phyloP scores from a whole-genome alignment of 1,140 invertebrate genomes.

The Glossosoma conforme region DNA sequence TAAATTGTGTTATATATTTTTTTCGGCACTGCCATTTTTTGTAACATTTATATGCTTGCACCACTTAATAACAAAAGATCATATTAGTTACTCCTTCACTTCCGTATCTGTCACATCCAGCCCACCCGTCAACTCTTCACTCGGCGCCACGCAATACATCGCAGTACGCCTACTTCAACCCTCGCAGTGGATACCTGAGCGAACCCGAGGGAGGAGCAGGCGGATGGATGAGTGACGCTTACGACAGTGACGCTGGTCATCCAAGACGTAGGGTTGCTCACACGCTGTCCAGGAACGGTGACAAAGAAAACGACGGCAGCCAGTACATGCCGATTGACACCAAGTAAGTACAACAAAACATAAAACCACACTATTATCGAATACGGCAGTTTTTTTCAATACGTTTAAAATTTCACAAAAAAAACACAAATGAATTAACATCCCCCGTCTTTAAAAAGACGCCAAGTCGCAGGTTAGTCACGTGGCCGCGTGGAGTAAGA shows the following conservation, averaged over 20 bases:
- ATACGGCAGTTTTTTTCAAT: too few species aligned
- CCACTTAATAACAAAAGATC: too few species aligned
- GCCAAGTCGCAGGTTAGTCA: too few species aligned
- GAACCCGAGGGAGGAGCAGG: constrained; percentile 45
- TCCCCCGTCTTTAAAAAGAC: too few species aligned
- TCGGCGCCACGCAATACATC: constrained; percentile 39
- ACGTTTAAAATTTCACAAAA: too few species aligned
- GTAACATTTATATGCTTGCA: too few species aligned
- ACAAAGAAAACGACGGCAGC: constrained; percentile 42
- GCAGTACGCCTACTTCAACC: constrained; percentile 50
- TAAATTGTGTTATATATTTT: too few species aligned
- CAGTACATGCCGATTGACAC: constrained; percentile 39
- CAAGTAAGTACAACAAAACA: constrained; percentile 41
- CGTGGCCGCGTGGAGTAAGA: too few species aligned
- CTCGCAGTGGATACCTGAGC: constrained; percentile 47
- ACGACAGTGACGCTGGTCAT: constrained; percentile 43
- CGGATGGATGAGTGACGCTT: constrained; percentile 42
- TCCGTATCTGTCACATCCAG: constrained; percentile 33
- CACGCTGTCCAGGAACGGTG: constrained; percentile 40
- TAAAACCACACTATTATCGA: too few species aligned
- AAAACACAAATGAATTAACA: too few species aligned
- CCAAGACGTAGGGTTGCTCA: constrained; percentile 34
- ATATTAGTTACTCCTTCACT: too few species aligned
- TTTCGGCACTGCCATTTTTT: too few species aligned
- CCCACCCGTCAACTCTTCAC: constrained; percentile 37